Conservation (phyloP, 2,888 invertebrate species). For the Diploptera punctata region DNA sequence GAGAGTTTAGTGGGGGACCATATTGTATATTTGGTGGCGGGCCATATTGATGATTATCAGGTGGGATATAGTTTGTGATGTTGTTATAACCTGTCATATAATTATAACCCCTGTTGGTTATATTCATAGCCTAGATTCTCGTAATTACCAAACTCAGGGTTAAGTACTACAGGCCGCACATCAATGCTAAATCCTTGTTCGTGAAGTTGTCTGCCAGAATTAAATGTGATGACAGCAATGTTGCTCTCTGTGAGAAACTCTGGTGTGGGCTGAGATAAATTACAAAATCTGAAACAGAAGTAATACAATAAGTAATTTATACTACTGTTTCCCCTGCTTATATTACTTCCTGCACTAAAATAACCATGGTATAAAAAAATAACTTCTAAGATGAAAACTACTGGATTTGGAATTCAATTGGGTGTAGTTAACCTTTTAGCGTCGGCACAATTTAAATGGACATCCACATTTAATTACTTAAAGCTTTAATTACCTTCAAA, state of each 20-base stretch:
- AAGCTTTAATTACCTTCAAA: too few species aligned
- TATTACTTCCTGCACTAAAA: too few species aligned
- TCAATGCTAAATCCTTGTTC: neutral
- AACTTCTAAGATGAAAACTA: too few species aligned
- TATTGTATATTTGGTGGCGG: neutral
- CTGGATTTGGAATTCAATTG: too few species aligned
- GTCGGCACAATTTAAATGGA: too few species aligned
- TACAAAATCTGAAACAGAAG: conserved; percentile 15
- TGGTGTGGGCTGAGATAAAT: neutral
- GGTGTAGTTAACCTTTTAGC: too few species aligned
- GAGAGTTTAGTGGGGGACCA: neutral
- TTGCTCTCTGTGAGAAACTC: conserved; percentile 2
- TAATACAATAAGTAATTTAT: too few species aligned
- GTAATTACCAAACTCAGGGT: neutral
- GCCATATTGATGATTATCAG: neutral
- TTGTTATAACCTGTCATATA: neutral
- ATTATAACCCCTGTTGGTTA: neutral
- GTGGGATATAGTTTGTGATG: neutral
- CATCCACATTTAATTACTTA: too few species aligned
- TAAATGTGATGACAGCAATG: conserved; percentile 11
- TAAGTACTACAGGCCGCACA: neutral
- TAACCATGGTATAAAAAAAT: too few species aligned
- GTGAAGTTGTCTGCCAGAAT: neutral
- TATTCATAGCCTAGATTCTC: neutral
- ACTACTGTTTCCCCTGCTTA: too few species aligned